Percentiles rank a stretch among this genome's conserved stretches.
Conservation (phyloP, 35 echinoderm and acorn worm genomes). For the Hemicentrotus pulcherrimus region DNA sequence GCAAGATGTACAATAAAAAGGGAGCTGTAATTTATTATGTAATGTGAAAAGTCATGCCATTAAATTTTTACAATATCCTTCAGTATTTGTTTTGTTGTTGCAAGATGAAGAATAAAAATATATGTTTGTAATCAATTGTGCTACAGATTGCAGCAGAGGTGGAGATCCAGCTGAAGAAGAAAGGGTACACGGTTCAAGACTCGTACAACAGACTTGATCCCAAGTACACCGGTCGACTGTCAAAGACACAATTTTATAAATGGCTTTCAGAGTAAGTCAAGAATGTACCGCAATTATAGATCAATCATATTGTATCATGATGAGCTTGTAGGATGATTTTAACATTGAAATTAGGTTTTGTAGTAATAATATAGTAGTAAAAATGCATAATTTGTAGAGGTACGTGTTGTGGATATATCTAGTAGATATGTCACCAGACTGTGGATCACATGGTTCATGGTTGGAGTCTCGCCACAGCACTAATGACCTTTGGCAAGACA, state of each 20-base stretch:
- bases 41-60: neutral
- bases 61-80: neutral
- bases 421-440: no score
- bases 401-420: no score
- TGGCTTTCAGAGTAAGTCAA: constrained; percentile 90
- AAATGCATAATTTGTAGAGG: no score
- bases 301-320: no score
- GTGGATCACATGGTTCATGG: no score
- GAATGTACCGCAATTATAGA: no score
- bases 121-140: neutral
- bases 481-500: no score
- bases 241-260: constrained; percentile 85
- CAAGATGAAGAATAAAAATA: neutral
- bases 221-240: constrained; percentile 75
- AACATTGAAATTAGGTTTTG: no score
- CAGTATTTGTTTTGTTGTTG: neutral
- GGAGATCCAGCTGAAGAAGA: constrained; percentile 62
- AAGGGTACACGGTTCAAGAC: constrained; percentile 66
- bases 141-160: constrained; percentile 69
- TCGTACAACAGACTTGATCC: constrained; percentile 76
- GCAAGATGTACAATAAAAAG: no score
- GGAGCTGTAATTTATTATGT: no score
- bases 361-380: no score
- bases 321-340: neutral
- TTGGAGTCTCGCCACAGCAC: no score